Percentiles rank a stretch among this genome's conserved stretches.
Conservation (phyloP, 2,888 invertebrate genomes). For the Sesia apiformis region DNA sequence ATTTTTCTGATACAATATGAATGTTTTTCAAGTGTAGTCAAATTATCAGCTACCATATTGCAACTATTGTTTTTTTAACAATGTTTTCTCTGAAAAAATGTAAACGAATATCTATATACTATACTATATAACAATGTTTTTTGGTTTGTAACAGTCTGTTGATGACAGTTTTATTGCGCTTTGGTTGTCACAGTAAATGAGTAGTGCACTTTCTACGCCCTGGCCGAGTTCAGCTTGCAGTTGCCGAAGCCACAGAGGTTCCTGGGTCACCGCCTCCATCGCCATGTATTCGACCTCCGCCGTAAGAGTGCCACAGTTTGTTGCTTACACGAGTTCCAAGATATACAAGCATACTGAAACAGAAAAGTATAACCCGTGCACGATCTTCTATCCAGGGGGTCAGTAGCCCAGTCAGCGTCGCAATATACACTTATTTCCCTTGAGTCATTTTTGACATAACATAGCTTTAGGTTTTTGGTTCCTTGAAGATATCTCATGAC, state of each 20-base stretch:
- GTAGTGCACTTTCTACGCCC: constrained; percentile 7
- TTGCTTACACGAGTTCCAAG: constrained; percentile 18
- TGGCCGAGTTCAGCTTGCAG: constrained; percentile 11
- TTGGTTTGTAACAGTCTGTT: constrained; percentile 14
- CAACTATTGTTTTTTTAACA: constrained; percentile 9
- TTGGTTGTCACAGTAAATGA: constrained; percentile 14
- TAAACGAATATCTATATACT: constrained; percentile 12
- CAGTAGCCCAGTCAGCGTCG: constrained; percentile 19
- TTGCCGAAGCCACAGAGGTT: constrained; percentile 13
- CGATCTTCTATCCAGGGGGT: constrained; percentile 11
- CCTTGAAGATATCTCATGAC: constrained; percentile 13
- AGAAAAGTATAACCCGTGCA: constrained; percentile 18
- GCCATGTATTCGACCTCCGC: constrained; percentile 18
- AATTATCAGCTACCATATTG: constrained; percentile 11
- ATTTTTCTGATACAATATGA: constrained; percentile 11
- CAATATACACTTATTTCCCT: constrained; percentile 10
- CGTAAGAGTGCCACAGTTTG: constrained; percentile 16
- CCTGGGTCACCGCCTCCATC: constrained; percentile 11
- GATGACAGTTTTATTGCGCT: constrained; percentile 14
- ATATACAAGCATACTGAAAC: constrained; percentile 17
- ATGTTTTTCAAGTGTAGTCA: constrained; percentile 10
- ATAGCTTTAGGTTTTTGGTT: constrained; percentile 8
- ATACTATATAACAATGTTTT: too few relatives aligned
- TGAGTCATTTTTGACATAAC: constrained; percentile 8
- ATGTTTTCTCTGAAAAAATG: constrained; percentile 12